A percentile compares a stretch with the other conserved stretches of the same genome.
phyloP scores from a whole-genome alignment of 2,888 invertebrate species.

The Callinectes sapidus region DNA sequence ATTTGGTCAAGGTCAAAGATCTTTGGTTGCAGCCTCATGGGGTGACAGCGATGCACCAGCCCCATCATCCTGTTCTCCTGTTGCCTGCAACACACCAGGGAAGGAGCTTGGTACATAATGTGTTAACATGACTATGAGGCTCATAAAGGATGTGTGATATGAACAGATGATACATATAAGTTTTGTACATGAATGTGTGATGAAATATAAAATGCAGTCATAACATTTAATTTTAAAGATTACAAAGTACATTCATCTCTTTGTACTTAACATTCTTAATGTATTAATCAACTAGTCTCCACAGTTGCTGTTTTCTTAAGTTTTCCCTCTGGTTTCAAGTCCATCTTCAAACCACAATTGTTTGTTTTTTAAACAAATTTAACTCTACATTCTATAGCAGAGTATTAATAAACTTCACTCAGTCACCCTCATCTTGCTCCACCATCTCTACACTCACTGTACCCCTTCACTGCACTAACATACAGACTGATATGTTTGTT shows the following conservation, averaged over 20 bases:
- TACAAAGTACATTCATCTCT: neutral
- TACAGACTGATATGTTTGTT: neutral
- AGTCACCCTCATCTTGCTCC: neutral
- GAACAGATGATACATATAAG: neutral
- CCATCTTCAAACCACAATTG: neutral
- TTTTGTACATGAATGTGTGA: neutral
- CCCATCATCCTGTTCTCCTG: slow-evolving; percentile 83
- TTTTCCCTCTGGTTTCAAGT: neutral
- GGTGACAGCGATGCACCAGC: slow-evolving; percentile 83
- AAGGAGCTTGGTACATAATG: neutral
- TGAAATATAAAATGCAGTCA: neutral
- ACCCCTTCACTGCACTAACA: neutral
- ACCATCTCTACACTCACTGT: neutral
- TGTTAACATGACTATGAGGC: neutral
- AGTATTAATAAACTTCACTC: neutral
- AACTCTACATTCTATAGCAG: neutral
- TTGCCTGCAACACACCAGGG: slow-evolving; percentile 46
- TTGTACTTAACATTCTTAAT: neutral
- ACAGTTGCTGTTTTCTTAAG: neutral
- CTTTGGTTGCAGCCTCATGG: slow-evolving; percentile 80
- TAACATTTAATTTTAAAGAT: neutral
- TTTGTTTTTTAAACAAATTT: neutral
- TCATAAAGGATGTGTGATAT: neutral
- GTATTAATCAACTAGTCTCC: neutral
- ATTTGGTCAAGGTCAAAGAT: slow-evolving; percentile 83